These are phyloP conservation scores for Drosophila truncata DNA, from an alignment of 1,140 invertebrate species.

Conservation along the genomic window DNA sequence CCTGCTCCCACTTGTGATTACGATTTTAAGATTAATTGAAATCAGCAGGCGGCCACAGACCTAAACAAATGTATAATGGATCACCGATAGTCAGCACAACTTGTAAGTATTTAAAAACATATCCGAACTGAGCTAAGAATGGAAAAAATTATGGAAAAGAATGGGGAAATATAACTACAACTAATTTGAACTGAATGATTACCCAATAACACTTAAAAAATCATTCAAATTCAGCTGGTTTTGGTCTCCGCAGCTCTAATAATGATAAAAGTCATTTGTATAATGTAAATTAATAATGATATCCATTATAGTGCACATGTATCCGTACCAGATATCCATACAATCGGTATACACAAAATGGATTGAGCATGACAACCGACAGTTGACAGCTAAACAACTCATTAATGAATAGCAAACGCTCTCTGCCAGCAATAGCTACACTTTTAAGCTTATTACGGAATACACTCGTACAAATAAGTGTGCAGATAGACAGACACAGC, in stretches of 20 bases:
- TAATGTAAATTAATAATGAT: slow-evolving; percentile 47
- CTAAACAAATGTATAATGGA: slow-evolving; percentile 48
- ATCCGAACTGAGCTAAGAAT: not conserved
- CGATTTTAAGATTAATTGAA: slow-evolving; percentile 58
- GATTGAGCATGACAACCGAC: slow-evolving; percentile 65
- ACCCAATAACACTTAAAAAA: not conserved
- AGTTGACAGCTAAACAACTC: slow-evolving; percentile 76
- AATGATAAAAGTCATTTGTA: slow-evolving; percentile 36
- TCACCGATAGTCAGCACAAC: slow-evolving; percentile 8
- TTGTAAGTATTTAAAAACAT: slow-evolving; percentile 16
- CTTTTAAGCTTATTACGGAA: slow-evolving; percentile 72
- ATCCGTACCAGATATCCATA: slow-evolving; percentile 27
- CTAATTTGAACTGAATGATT: not conserved
- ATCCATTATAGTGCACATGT: slow-evolving; percentile 35
- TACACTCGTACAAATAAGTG: slow-evolving; percentile 39
- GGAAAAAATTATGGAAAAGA: not conserved
- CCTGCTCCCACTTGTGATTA: slow-evolving; percentile 60
- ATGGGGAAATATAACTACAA: not conserved
- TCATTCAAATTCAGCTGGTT: not conserved
- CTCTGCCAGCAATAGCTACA: slow-evolving; percentile 53
- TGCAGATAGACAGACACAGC: slow-evolving; percentile 14
- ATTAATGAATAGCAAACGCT: slow-evolving; percentile 75
- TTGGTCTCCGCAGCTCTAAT: slow-evolving; percentile 7
- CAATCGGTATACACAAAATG: slow-evolving; percentile 52
- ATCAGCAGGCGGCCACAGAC: slow-evolving; percentile 43